Percentiles rank a stretch among this genome's conserved stretches.
Conservation (phyloP, 2,797 vertebrate species). For the Myripristis murdjan region DNA sequence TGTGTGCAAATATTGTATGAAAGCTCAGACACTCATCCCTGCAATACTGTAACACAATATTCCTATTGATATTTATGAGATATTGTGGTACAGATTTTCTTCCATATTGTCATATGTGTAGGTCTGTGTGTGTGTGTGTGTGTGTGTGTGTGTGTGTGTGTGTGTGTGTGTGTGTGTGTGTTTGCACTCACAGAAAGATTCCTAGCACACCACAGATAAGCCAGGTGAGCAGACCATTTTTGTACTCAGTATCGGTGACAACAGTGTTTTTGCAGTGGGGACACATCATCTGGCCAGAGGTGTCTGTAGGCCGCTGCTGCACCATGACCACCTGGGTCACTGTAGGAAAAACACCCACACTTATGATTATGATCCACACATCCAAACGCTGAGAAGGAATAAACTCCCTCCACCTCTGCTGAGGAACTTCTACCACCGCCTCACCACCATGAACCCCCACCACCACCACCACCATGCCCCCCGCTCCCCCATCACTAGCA, state of each 20-base stretch:
- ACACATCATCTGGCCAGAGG: conserved; percentile 80
- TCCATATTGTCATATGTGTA: no score
- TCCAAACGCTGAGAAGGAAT: no score
- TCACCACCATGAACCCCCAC: no score
- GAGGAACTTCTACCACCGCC: no score
- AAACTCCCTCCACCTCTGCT: no score
- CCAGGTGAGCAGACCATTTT: conserved; percentile 77
- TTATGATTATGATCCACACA: neutral
- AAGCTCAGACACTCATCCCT: no score
- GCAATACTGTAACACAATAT: no score
- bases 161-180: neutral
- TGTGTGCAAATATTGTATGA: no score
- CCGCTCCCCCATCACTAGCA: no score
- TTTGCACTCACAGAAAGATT: conserved; percentile 43
- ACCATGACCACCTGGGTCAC: conserved; percentile 46
- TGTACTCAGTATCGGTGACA: conserved; percentile 69
- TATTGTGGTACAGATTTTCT: no score
- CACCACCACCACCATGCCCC: no score
- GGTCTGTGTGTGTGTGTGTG: neutral
- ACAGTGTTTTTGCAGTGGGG: conserved; percentile 80
- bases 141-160: conserved; percentile 4
- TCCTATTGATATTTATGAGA: no score
- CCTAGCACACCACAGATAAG: conserved; percentile 54
- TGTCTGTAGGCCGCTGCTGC: conserved; percentile 9
- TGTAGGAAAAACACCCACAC: conserved; percentile 31